phyloP scores from a whole-genome alignment of 2,113 vertebrate species.

The Neogale vison region DNA sequence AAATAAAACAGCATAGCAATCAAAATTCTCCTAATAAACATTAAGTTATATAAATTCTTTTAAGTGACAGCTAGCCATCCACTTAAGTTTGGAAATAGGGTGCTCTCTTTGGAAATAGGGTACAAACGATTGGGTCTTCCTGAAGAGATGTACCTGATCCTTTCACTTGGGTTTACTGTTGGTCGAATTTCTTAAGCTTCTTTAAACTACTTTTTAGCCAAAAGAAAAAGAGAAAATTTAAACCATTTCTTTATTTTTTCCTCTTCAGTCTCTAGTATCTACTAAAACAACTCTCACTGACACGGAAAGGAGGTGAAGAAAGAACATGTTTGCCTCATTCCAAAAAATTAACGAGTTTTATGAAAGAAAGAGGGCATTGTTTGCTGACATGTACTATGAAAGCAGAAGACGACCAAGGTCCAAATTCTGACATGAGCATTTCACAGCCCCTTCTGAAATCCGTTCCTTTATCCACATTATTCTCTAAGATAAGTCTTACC shows the following conservation, averaged over 20 bases:
- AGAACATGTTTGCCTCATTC: slow-evolving; percentile 36
- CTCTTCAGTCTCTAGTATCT: slow-evolving; percentile 46
- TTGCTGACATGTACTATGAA: slow-evolving; percentile 57
- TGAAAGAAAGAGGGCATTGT: slow-evolving; percentile 46
- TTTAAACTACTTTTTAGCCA: not conserved
- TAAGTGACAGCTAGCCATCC: slow-evolving; percentile 59
- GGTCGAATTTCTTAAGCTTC: slow-evolving; percentile 60
- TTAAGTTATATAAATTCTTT: slow-evolving; percentile 29
- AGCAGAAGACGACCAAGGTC: slow-evolving; percentile 24
- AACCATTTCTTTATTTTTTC: slow-evolving; percentile 48
- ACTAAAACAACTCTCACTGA: slow-evolving; percentile 66
- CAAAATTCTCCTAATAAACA: slow-evolving; percentile 54
- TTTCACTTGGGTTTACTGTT: slow-evolving; percentile 66
- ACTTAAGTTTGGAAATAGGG: slow-evolving; percentile 24
- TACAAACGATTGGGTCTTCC: slow-evolving; percentile 65
- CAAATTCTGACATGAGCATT: slow-evolving; percentile 56
- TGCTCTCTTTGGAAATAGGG: not conserved
- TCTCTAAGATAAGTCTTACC: slow-evolving; percentile 25
- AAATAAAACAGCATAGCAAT: slow-evolving; percentile 41
- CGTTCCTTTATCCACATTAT: slow-evolving; percentile 14
- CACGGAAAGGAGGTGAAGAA: slow-evolving; percentile 26
- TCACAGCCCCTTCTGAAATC: slow-evolving; percentile 57
- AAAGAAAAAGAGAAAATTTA: slow-evolving; percentile 19
- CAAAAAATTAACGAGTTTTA: slow-evolving; percentile 52
- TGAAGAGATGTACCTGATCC: slow-evolving; percentile 67